These are phyloP conservation scores for Sorex maritimensis DNA, from an alignment of 2,797 vertebrate genomes.

Conservation along the genomic window DNA sequence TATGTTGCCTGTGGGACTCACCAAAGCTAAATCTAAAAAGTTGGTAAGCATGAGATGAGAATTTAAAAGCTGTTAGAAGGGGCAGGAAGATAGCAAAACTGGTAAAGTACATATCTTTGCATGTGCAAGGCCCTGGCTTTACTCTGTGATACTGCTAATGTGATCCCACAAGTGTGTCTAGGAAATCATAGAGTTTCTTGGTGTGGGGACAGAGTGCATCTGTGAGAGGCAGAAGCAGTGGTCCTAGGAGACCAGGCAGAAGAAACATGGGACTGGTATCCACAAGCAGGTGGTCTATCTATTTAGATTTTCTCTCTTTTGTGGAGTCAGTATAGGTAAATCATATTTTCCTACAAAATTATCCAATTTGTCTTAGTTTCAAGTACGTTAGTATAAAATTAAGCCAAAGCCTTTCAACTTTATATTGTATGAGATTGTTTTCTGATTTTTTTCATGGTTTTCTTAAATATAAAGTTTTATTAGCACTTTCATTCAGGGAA, in stretches of 20 bases:
- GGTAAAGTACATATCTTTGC: too few relatives aligned
- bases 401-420: background rate
- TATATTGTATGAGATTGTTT: too few relatives aligned
- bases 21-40: background rate
- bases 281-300: background rate
- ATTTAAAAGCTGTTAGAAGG: background rate
- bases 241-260: background rate
- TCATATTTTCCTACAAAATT: background rate
- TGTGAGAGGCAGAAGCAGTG: background rate
- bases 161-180: too few relatives aligned
- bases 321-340: background rate
- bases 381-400: background rate
- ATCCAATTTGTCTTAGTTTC: background rate
- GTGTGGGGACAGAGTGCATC: background rate
- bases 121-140: too few relatives aligned
- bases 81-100: too few relatives aligned
- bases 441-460: background rate
- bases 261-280: background rate
- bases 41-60: too few relatives aligned
- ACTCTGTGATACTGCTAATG: too few relatives aligned
- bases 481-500: slow-evolving; percentile 30
- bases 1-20: background rate
- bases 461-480: background rate
- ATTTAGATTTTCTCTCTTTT: background rate
- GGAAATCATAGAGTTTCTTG: background rate